These are phyloP conservation scores for Phyllostomus hastatus DNA, from an alignment of 2,113 vertebrate species.

Conservation along the genomic window DNA sequence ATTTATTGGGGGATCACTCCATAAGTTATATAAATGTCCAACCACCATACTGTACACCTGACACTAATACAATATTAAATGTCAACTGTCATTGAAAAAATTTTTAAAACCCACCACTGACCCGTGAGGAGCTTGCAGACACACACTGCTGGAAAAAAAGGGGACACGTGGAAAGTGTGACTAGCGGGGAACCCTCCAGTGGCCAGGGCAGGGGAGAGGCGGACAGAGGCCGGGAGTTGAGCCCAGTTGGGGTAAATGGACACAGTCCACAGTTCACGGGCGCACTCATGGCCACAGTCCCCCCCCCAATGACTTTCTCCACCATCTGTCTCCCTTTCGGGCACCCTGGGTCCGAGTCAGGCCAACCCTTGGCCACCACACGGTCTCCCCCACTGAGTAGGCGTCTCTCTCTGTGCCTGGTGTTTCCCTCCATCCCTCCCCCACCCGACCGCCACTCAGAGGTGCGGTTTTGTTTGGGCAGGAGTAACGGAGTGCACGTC, in stretches of 20 bases:
- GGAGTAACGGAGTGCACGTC: conserved; percentile 73
- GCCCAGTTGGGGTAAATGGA: fast-evolving
- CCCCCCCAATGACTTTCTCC: background rate
- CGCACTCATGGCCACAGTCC: background rate
- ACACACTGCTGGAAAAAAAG: background rate
- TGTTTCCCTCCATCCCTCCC: conserved; percentile 52
- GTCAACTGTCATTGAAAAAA: background rate
- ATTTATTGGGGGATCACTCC: background rate
- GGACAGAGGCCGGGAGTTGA: background rate
- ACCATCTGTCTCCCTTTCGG: conserved; percentile 25
- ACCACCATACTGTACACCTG: background rate
- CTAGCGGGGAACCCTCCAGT: background rate
- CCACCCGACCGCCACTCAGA: conserved; percentile 65
- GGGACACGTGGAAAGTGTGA: background rate
- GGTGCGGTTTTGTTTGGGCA: conserved; percentile 75
- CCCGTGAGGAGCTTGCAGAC: background rate
- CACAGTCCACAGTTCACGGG: background rate
- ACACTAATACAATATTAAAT: background rate
- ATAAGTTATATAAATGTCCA: background rate
- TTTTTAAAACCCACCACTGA: fast-evolving
- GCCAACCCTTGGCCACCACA: background rate
- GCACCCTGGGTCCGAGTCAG: background rate
- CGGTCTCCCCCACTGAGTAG: background rate
- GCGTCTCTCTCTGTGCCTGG: conserved; percentile 57
- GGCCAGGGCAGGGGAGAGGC: background rate